phyloP scores from a whole-genome alignment of 2,797 vertebrate species.

The Steatocranus sp. region DNA sequence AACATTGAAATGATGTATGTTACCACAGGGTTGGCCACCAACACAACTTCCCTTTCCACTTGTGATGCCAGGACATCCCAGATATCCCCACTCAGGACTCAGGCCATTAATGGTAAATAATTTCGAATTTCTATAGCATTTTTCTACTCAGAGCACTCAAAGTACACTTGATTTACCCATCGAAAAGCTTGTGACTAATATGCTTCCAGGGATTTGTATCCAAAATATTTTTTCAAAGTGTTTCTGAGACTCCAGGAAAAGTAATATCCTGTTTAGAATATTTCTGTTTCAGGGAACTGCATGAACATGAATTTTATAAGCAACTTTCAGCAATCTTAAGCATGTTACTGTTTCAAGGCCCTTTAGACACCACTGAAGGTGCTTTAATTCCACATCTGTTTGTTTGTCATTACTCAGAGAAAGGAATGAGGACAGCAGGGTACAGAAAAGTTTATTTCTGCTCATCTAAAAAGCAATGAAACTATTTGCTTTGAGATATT shows the following conservation, averaged over 20 bases:
- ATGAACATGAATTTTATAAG: not conserved
- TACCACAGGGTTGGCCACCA: not conserved
- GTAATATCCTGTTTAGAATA: not conserved
- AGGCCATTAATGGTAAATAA: not conserved
- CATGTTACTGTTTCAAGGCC: not conserved
- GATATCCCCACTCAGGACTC: not conserved
- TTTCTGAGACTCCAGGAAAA: not conserved
- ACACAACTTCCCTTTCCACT: not conserved
- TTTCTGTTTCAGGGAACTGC: not conserved
- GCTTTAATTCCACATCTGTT: not conserved
- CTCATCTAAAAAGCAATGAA: not conserved
- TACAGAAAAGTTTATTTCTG: not conserved
- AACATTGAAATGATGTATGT: not conserved
- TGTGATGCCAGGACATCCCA: not conserved
- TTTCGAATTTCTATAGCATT: fast-evolving
- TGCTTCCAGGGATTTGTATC: not conserved
- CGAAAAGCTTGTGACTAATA: not conserved
- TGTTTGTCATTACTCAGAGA: not conserved
- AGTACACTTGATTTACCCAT: not conserved
- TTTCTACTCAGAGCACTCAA: not conserved
- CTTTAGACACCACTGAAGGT: not conserved
- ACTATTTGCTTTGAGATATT: not conserved
- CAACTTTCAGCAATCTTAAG: not conserved
- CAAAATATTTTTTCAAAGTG: not conserved
- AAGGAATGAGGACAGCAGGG: not conserved